Conservation (phyloP, 2,797 vertebrate species). For the Neostethus bicornis region DNA sequence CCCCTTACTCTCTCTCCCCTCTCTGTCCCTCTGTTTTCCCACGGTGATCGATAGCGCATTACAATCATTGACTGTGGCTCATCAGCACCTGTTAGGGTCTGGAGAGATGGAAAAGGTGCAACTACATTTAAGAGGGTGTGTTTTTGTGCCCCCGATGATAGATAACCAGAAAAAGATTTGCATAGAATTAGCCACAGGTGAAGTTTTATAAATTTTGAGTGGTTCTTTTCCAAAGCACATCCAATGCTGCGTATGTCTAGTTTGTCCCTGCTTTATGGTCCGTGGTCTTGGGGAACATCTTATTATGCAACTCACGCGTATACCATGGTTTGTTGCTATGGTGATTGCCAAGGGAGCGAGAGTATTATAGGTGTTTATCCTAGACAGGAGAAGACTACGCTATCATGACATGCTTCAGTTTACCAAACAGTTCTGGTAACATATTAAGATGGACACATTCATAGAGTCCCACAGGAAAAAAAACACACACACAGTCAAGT, state of each 20-base stretch:
- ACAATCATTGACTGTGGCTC: constrained; percentile 81
- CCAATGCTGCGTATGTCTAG: constrained; percentile 49
- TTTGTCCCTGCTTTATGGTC: constrained; percentile 66
- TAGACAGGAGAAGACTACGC: constrained; percentile 71
- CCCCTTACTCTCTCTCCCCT: constrained; percentile 69
- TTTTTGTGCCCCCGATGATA: constrained; percentile 33
- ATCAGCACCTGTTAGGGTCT: constrained; percentile 81
- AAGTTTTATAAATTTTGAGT: constrained; percentile 51
- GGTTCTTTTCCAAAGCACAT: constrained; percentile 54
- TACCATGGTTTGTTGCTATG: constrained; percentile 80
- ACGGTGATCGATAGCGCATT: constrained; percentile 84
- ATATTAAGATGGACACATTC: constrained; percentile 59
- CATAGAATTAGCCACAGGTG: constrained; percentile 40
- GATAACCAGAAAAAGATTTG: constrained; percentile 50
- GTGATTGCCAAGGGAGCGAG: constrained; percentile 79
- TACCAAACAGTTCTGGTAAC: constrained; percentile 67
- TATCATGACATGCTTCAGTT: constrained; percentile 70
- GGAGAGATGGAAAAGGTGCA: constrained; percentile 64
- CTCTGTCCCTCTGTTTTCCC: constrained; percentile 80
- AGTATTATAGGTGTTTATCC: constrained; percentile 81
- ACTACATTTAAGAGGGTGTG: constrained; percentile 30
- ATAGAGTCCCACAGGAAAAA: constrained; percentile 49
- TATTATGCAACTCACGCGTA: constrained; percentile 81
- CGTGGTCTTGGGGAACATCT: constrained; percentile 72
- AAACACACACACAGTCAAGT: constrained; percentile 35